Evolutionary conservation across 2,888 invertebrate species (phyloP), one percentile per base, ranked within the genome.

Genomic region (Chrysodeixis includens): DNA sequence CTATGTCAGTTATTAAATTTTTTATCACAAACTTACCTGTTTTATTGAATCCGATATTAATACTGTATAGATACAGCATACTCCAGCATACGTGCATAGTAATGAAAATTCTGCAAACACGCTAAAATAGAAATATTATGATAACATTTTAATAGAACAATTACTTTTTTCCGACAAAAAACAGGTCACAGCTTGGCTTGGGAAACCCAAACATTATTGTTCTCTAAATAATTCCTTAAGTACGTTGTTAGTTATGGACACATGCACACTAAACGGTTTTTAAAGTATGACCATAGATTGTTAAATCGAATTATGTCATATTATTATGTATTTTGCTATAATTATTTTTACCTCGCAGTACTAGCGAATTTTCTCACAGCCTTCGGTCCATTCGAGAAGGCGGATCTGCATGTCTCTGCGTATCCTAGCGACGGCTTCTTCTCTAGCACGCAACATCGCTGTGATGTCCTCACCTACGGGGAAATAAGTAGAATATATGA

Each of bases 1-100:
- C n/a, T n/a, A n/a, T n/a, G n/a, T n/a, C n/a, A n/a, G n/a, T n/a
- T n/a, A n/a, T 44, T n/a, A 1, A 52, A 12, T 18, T 12, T 52
- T 3, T 22, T 22, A 16, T 16, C 46, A 57, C n/a, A 59, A 55
- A 79, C 88, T 83, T 83, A 97, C 97, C 95, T 97, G 96, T 88
- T 96, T 95, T 9, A 97, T 90, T 5, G 97, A 96, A 75, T 96
- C 96, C 4, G 97, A 95, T 84, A 98, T 96, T 77, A 98, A 97
- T 4, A 98, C 97, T 1, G 97, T 96, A 84, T 98, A 98, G 10
- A 98, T 97, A 82, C 97, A 97, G 72, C 96, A 96, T 0, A 97
- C 97, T 26, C 97, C 96, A 35, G 96, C 95, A 84, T 97, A 97
- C 0, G 97, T 97, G 10, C 95, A 92, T 78, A 97, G 93, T 51